Base-by-base conservation (phyloP, 2,113 vertebrate species). In the Microcebus murinus region DNA sequence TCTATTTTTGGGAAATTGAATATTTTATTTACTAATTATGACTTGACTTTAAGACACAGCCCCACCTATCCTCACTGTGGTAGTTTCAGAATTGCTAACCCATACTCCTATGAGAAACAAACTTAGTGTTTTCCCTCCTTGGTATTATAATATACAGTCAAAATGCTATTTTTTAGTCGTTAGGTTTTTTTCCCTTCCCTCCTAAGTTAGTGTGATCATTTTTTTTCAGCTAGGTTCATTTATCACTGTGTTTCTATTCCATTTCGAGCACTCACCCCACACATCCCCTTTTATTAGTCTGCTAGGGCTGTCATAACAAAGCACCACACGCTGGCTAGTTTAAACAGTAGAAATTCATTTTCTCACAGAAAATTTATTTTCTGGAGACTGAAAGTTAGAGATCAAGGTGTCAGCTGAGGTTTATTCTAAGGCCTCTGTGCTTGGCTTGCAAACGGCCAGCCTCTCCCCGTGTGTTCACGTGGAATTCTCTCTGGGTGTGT, bases 21-120 rank as follows among this genome's bases (percentile, higher is more conserved):
- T 81, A 23, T 86, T 94, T 85, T 94, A 55, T 79, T 83, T 36
- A 65, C n/a, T 74, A 83, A 59, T 90, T 87, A 50, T 71, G 48
- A 85, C 45, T 79, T 50, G 12, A 27, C 59, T 68, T 36, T 67
- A 48, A 81, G 34, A 52, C 29, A 85, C 0, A 6, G 0, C 27
- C 36, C 29, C 11, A n/a, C 48, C 34, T 79, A 7, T n/a, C 85
- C 65, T 85, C 39, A 52, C 17, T 67, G 17, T 7, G 39, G 10
- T 55, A 31, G 6, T 79, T 45, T 79, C 45, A 67, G 34, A 79
- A 90, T 55, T 80, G 42, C 48, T 59, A 48, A 59, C 39, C 80
- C 29, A 2, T 23, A 21, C 25, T 45, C 50, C 34, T 29, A 11
- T 10, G 42, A 89, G 65, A 89, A 57, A 36, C 29, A 76, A 27